A percentile compares a stretch with the other conserved stretches of the same genome.
phyloP scores from a whole-genome alignment of 2,888 invertebrate species.

The Heliconius erato region DNA sequence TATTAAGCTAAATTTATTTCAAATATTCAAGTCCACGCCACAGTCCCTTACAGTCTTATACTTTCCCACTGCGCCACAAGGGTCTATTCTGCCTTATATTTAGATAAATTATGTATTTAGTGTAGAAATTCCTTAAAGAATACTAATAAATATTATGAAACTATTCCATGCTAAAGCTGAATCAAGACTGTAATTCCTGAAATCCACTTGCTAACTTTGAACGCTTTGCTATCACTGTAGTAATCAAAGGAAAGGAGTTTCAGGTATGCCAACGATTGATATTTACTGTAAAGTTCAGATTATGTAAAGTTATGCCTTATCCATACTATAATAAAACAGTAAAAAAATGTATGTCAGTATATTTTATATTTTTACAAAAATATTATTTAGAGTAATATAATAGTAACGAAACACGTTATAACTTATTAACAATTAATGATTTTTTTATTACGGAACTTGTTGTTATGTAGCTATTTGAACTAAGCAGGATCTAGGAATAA shows the following conservation, averaged over 20 bases:
- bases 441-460: too few relatives aligned
- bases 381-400: too few relatives aligned
- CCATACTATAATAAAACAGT: neutral
- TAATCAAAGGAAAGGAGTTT: neutral
- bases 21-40: too few relatives aligned
- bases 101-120: neutral
- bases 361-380: too few relatives aligned
- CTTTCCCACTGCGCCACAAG: neutral
- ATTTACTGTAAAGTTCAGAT: neutral
- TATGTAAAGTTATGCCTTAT: neutral
- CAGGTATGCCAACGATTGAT: neutral
- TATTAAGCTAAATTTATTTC: too few relatives aligned
- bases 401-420: too few relatives aligned
- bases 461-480: too few relatives aligned
- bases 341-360: too few relatives aligned
- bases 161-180: neutral
- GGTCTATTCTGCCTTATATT: neutral
- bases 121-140: neutral
- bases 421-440: too few relatives aligned
- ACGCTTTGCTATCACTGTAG: constrained; percentile 2
- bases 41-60: too few relatives aligned
- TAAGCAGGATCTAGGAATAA: too few relatives aligned
- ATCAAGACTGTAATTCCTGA: constrained; percentile 7
- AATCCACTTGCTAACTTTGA: constrained; percentile 4
- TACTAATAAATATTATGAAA: too few relatives aligned